phyloP scores from a whole-genome alignment of 2,113 vertebrate species.

The Opisthocomus hoazin region DNA sequence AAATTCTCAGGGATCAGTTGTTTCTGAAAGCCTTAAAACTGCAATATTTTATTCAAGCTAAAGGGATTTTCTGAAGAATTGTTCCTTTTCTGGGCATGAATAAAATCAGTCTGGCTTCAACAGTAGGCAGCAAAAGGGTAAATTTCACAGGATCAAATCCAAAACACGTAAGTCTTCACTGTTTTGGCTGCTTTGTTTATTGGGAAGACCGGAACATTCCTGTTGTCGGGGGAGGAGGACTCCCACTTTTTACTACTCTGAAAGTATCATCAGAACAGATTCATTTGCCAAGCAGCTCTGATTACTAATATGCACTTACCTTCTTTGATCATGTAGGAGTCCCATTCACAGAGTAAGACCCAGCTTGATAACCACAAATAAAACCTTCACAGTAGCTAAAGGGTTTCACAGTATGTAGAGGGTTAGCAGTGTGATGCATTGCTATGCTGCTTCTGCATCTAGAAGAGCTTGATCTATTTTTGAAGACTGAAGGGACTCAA shows the following conservation, averaged over 20 bases:
- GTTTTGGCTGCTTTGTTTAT: neutral
- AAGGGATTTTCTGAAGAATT: neutral
- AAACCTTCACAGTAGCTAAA: neutral
- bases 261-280: neutral
- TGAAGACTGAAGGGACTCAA: conserved; percentile 5
- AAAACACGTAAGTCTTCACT: neutral
- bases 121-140: no score
- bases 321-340: neutral
- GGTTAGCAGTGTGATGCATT: neutral
- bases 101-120: neutral
- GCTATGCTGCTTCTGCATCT: neutral
- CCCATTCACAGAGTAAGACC: neutral
- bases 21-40: neutral
- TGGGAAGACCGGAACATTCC: neutral
- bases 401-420: neutral
- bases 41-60: neutral
- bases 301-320: neutral
- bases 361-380: neutral
- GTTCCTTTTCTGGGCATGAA: neutral
- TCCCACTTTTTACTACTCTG: neutral
- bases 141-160: neutral
- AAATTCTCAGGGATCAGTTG: neutral
- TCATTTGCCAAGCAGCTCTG: neutral
- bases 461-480: conserved; percentile 3
- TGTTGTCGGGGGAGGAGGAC: neutral